Evolutionary conservation across 2,797 vertebrate genomes (phyloP).

Genomic region (Centropyge bicolor): DNA sequence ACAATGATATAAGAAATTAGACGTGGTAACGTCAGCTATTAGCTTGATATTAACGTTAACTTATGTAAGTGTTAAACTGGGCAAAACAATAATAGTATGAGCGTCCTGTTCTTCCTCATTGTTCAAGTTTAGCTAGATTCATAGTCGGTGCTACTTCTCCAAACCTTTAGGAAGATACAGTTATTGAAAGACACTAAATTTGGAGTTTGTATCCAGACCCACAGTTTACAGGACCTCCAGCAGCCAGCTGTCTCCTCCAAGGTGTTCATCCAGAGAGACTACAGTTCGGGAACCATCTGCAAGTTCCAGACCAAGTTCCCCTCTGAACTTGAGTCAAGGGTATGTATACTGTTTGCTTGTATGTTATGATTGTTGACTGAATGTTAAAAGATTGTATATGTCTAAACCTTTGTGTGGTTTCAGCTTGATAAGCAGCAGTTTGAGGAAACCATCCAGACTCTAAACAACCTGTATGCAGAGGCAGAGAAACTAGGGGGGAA

Average conservation of each 20-base stretch:
- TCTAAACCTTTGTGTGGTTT: slow-evolving; percentile 26
- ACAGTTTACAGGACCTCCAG: slow-evolving; percentile 91
- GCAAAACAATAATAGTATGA: not conserved
- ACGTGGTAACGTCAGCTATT: not conserved
- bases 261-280: slow-evolving; percentile 96
- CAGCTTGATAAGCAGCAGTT: slow-evolving; percentile 96
- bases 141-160: not conserved
- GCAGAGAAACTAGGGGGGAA: slow-evolving; percentile 96
- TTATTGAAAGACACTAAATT: not conserved
- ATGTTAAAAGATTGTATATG: not conserved
- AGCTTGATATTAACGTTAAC: not conserved
- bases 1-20: rapidly evolving
- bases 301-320: slow-evolving; percentile 98
- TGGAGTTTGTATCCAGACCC: slow-evolving; percentile 77
- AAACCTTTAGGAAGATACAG: not conserved
- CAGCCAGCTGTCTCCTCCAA: slow-evolving; percentile 93
- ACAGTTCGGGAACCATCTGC: slow-evolving; percentile 94
- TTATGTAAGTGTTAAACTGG: not conserved
- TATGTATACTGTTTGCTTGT: slow-evolving; percentile 57
- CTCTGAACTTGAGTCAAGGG: slow-evolving; percentile 93
- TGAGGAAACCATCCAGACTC: slow-evolving; percentile 94
- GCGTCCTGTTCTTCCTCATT: not conserved
- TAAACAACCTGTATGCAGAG: slow-evolving; percentile 97
- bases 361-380: not conserved
- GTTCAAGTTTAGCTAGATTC: not conserved